Evolutionary conservation across 2,113 vertebrate species (phyloP), one percentile per base, ranked within the genome.

Genomic region (Tyto alba): DNA sequence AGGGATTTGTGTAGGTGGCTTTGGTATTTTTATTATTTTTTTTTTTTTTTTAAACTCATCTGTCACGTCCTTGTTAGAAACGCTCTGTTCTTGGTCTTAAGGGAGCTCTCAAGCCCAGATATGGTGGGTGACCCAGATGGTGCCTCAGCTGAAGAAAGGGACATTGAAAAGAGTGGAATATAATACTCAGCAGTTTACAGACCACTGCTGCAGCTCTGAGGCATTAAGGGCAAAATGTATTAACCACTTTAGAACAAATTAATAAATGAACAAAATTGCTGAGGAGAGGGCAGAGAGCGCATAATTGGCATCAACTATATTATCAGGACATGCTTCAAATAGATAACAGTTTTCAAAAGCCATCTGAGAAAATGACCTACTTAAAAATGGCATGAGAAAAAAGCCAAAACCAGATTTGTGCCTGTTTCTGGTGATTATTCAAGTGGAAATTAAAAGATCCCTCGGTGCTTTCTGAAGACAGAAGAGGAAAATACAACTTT

Each of bases 41-140:
- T 38, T 38, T 56, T 29, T 45, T 80, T 41, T 5, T 20, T 38
- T 53, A 2, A 89, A 50, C 9, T 82, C 57, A 76, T 22, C 32
- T 89, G 60, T 89, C 60, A 71, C 26, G 5, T 92, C 16, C 56
- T 32, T 78, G 34, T 74, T 92, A 94, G 73, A 91, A 96, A 67
- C 64, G 40, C 66, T 95, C 59, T 60, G 43, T 63, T 87, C 55
- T 85, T 85, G 53, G 23, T 77, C 59, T 92, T 77, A 50, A 90
- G 79, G n/a, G 47, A 95, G 41, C 43, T 90, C n/a, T 89, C 72
- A 89, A 93, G 72, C 9, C 9, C 60, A 78, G 84, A 71, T 81
- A 77, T n/a, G 8, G 56, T 92, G 69, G 74, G 77, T 85, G 87
- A 93, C 87, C 91, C 91, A 96, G 76, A n/a, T 96, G 89, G 84